Base-by-base conservation (phyloP, 2,797 vertebrate genomes). In the Rhodeus uyekii region DNA sequence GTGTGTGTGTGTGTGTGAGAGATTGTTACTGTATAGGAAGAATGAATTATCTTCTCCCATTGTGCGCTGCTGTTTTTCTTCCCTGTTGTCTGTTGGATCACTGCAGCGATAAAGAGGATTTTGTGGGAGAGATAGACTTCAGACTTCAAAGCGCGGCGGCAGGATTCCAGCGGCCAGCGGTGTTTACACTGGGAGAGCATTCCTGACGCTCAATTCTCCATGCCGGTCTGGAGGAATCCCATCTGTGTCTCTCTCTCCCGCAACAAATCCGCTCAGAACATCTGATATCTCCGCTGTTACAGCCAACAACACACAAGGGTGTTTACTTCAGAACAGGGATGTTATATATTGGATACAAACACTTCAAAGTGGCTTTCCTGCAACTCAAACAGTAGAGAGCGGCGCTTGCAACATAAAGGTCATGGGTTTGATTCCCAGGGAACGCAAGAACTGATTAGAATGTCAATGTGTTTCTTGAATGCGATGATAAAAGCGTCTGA, bases 111-210 rank as follows among this genome's bases (percentile, higher is more conserved):
- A 63, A 72, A 61, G 19, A 38, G 86, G 88, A 90, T 89, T 89
- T 88, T 91, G 88, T 78, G 34, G 73, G 50, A 14, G 42, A 44
- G 87, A 88, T 89, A 89, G 89, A 88, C 91, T 88, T 86, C 89
- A 82, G 78, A 94, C 92, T 93, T 95, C 94, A 95, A 95, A 95
- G 93, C 83, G 29, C 79, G 85, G 39, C 80, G 81, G 27, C 24
- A 87, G 89, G 92, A 92, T 94, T 93, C 91, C 92, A 86, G 87
- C 85, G 80, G 87, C 88, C 90, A 87, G 29, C 90, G 88, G 89
- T 95, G 94, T 95, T 95, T 95, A 94, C 93, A 91, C 92, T 94
- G 93, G 88, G 90, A 89, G 89, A 91, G 89, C 93, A 95, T 95
- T 94, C 95, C 94, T 92, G 87, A 89, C 90, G 93, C 91, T 95